These are phyloP conservation scores for Tupiocoris notatus DNA, from an alignment of 2,888 invertebrate genomes.

Conservation along the genomic window DNA sequence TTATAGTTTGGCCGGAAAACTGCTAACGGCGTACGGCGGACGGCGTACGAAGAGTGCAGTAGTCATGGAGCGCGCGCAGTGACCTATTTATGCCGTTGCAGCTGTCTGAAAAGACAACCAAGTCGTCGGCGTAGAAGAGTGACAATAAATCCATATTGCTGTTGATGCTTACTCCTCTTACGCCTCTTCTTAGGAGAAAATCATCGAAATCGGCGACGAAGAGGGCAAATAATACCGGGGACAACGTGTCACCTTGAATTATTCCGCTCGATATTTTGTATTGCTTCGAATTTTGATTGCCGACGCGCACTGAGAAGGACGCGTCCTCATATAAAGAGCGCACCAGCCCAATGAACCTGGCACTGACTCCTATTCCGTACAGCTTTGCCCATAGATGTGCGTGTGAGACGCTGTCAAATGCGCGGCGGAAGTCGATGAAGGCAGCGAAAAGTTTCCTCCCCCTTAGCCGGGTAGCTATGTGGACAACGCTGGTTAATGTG, in stretches of 20 bases:
- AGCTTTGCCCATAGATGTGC: constrained; percentile 4
- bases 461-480: background rate
- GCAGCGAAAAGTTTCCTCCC: constrained; percentile 4
- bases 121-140: constrained; percentile 11
- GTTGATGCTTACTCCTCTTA: constrained; percentile 11
- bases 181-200: constrained; percentile 4
- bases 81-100: background rate
- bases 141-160: background rate
- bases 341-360: background rate
- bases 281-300: background rate
- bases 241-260: constrained; percentile 23
- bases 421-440: constrained; percentile 10
- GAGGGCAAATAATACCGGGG: constrained; percentile 15
- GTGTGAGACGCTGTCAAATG: constrained; percentile 25
- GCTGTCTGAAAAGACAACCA: constrained; percentile 10
- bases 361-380: background rate
- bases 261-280: constrained; percentile 15
- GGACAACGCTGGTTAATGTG: constrained; percentile 2
- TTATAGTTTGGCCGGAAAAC: no score
- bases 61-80: constrained; percentile 2
- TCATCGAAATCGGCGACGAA: constrained; percentile 15
- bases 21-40: no score
- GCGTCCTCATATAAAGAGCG: constrained; percentile 4
- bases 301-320: background rate
- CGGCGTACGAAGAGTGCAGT: no score